Evolutionary conservation across 2,113 vertebrate genomes (phyloP).

Genomic region (Prunella himalayana): DNA sequence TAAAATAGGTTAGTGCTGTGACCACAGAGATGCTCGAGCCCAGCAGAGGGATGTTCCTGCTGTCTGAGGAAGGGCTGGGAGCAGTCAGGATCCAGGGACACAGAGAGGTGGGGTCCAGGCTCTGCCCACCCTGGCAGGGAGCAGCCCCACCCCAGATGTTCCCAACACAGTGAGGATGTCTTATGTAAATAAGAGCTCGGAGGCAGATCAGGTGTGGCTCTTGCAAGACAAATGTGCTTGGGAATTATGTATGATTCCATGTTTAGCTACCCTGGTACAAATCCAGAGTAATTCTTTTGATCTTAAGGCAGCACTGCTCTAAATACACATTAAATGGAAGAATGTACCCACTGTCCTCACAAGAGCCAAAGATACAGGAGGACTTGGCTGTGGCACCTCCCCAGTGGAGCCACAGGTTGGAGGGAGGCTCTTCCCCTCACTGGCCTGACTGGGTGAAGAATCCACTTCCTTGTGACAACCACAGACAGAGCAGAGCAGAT

Average conservation of each 20-base stretch:
- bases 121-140: conserved; percentile 28
- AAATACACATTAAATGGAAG: not conserved
- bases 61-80: not conserved
- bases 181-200: conserved; percentile 43
- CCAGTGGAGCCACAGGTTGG: not conserved
- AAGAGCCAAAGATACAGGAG: not conserved
- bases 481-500: not conserved
- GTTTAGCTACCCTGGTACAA: conserved; percentile 44
- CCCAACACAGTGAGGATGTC: not conserved
- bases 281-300: conserved; percentile 43
- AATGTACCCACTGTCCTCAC: not conserved
- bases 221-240: conserved; percentile 52
- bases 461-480: not conserved
- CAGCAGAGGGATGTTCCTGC: not conserved
- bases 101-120: not conserved
- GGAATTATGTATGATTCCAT: conserved; percentile 52
- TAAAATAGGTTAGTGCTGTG: not conserved
- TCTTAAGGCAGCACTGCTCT: conserved; percentile 18
- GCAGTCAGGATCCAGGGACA: not conserved
- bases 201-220: conserved; percentile 63
- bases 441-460: not conserved
- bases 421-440: not conserved
- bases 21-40: not conserved
- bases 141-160: conserved; percentile 44
- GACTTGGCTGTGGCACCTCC: not conserved